Conservation (phyloP, 2,797 vertebrate species). For the Crocidura indochinensis region DNA sequence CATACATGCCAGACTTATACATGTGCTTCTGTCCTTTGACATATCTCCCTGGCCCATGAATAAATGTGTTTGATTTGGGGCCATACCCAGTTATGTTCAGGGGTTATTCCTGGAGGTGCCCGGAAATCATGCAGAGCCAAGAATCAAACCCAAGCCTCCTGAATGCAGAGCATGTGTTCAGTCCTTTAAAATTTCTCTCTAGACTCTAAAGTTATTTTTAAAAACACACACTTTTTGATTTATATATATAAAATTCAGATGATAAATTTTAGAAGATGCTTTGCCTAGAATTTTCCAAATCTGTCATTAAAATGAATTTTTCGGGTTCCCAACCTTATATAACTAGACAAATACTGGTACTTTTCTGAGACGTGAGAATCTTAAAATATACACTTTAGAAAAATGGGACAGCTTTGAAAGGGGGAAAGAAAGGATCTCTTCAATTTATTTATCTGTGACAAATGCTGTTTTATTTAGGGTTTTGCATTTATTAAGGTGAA, state of each 20-base stretch:
- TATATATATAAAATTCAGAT: constrained; percentile 49
- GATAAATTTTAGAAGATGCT: constrained; percentile 53
- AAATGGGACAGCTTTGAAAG: constrained; percentile 27
- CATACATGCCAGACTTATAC: too few relatives aligned
- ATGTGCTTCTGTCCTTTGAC: too few relatives aligned
- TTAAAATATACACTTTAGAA: constrained; percentile 55
- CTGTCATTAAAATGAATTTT: constrained; percentile 26
- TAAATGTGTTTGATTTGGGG: too few relatives aligned
- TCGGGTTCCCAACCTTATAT: constrained; percentile 39
- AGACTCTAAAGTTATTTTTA: neutral
- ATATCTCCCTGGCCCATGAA: too few relatives aligned
- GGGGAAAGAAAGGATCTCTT: constrained; percentile 7
- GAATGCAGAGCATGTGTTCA: too few relatives aligned
- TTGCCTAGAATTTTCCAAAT: constrained; percentile 64
- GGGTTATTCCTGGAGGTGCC: too few relatives aligned
- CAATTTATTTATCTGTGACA: constrained; percentile 46
- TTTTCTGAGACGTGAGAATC: constrained; percentile 44
- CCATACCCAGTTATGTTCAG: too few relatives aligned
- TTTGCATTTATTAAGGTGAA: constrained; percentile 37
- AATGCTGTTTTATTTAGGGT: constrained; percentile 54
- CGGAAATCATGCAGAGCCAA: too few relatives aligned
- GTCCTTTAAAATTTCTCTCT: too few relatives aligned
- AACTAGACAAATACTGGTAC: constrained; percentile 45
- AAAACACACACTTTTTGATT: neutral
- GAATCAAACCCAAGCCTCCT: too few relatives aligned